Evolutionary conservation across 2,888 invertebrate genomes (phyloP).

Genomic region (Halocaridina rubra): DNA sequence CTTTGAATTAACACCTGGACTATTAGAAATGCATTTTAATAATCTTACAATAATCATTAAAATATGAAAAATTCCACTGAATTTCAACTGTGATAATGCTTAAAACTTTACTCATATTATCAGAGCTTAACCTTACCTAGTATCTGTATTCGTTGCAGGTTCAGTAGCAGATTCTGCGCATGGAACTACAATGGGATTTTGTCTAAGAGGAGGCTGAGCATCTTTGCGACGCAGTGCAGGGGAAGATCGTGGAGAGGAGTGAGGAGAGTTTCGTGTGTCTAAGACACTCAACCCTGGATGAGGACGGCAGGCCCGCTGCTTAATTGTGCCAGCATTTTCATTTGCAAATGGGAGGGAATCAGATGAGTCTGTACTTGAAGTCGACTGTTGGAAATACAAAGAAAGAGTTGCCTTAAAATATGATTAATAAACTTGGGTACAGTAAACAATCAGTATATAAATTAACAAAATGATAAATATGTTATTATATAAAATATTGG

Average conservation of each 20-base stretch:
- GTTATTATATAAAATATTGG: too few species aligned
- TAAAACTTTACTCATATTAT: too few species aligned
- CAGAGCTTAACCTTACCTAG: slow-evolving; percentile 16
- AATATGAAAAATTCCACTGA: too few species aligned
- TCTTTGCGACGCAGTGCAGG: slow-evolving; percentile 55
- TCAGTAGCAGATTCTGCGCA: slow-evolving; percentile 25
- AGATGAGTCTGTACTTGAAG: slow-evolving; percentile 95
- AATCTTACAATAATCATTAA: too few species aligned
- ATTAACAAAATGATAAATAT: too few species aligned
- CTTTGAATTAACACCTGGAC: too few species aligned
- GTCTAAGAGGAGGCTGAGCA: slow-evolving; percentile 28
- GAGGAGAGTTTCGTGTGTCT: slow-evolving; percentile 46
- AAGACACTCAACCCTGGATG: slow-evolving; percentile 64
- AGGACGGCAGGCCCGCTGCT: slow-evolving; percentile 77
- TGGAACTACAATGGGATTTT: slow-evolving; percentile 16
- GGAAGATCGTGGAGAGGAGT: slow-evolving; percentile 43
- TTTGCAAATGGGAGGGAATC: slow-evolving; percentile 94
- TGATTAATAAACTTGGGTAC: too few species aligned
- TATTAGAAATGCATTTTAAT: too few species aligned
- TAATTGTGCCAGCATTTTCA: slow-evolving; percentile 98
- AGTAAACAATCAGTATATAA: too few species aligned
- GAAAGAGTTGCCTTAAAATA: too few species aligned
- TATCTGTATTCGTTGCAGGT: neutral
- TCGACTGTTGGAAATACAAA: too few species aligned
- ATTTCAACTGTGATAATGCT: too few species aligned